These are phyloP conservation scores for Sebastes itinus DNA, from an alignment of 2,797 vertebrate species.

Conservation along the genomic window DNA sequence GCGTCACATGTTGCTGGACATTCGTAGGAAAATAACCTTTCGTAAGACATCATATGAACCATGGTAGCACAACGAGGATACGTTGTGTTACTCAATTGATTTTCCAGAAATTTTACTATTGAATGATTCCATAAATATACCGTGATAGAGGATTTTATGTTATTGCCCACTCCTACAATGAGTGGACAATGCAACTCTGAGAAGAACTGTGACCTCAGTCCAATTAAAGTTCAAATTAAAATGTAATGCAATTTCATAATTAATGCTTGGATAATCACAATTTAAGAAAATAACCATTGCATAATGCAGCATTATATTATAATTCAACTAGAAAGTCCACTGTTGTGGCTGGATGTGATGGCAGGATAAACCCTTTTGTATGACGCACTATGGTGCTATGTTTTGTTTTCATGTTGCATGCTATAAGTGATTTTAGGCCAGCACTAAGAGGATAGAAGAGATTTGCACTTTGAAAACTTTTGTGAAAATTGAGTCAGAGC, in stretches of 20 bases:
- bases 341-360: not conserved
- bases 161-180: not conserved
- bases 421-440: not conserved
- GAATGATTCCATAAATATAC: not conserved
- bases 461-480: conserved; percentile 12
- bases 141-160: not conserved
- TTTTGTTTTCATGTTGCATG: not conserved
- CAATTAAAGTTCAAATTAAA: conserved; percentile 12
- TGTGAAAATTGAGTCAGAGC: not conserved
- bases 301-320: not conserved
- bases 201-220: not conserved
- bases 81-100: not conserved
- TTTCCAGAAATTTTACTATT: not conserved
- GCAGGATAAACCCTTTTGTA: not conserved
- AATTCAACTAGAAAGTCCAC: not conserved
- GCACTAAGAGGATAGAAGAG: conserved; percentile 27
- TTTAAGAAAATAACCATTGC: not conserved
- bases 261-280: not conserved
- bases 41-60: too few relatives aligned
- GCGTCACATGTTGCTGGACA: too few relatives aligned
- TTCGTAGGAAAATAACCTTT: too few relatives aligned
- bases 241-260: not conserved
- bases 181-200: not conserved
- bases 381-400: not conserved
- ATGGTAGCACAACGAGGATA: too few relatives aligned